Conservation (phyloP, 2,113 vertebrate species). For the Stercorarius parasiticus region DNA sequence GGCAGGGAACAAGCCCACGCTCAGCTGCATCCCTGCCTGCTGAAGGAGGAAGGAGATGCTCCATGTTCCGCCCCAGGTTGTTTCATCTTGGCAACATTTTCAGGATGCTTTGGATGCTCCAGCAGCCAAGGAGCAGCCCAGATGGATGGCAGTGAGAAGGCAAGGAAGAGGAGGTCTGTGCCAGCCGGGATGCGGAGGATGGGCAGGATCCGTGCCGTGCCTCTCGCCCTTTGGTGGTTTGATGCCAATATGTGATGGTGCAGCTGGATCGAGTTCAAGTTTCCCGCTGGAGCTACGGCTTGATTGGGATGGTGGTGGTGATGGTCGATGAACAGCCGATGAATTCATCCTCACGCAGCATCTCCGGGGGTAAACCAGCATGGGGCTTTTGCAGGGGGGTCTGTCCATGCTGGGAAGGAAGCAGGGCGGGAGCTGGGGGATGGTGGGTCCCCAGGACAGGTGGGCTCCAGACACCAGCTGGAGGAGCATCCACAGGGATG, state of each 20-base stretch:
- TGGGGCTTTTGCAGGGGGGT: not conserved
- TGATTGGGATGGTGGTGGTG: rapidly evolving
- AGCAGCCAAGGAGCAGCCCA: not conserved
- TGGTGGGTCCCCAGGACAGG: rapidly evolving
- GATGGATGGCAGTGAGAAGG: rapidly evolving
- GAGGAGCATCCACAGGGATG: not conserved
- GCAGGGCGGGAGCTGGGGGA: not conserved
- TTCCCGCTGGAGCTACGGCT: not conserved
- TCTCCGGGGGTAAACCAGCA: not conserved
- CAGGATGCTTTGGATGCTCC: conserved; percentile 46
- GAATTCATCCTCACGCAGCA: not conserved
- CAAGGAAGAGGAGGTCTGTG: not conserved
- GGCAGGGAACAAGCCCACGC: not conserved
- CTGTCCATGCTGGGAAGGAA: not conserved
- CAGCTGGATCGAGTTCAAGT: not conserved
- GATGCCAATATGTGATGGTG: rapidly evolving
- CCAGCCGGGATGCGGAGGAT: rapidly evolving
- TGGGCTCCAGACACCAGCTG: not conserved
- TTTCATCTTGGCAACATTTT: conserved; percentile 44
- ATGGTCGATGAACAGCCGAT: rapidly evolving
- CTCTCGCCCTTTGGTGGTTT: rapidly evolving
- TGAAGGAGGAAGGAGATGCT: not conserved
- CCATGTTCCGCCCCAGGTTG: conserved; percentile 1
- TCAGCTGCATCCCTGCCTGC: not conserved
- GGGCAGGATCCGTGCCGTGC: rapidly evolving